Evolutionary conservation across 2,888 invertebrate genomes (phyloP), one percentile per base, ranked within the genome.

Genomic region (Xanthostigma xanthostigma): DNA sequence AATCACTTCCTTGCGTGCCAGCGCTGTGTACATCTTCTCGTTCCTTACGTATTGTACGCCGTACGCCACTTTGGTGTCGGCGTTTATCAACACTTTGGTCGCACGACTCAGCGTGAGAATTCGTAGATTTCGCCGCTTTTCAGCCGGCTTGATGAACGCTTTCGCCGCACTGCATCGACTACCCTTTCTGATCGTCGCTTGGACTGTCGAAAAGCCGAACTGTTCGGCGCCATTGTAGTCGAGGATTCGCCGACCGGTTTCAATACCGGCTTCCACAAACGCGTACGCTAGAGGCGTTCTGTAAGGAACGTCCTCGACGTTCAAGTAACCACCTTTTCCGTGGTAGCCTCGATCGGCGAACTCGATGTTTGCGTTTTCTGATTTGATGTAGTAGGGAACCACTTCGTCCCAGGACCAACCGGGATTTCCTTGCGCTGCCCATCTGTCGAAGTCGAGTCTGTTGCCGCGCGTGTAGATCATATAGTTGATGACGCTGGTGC

Each of bases 391-490:
- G 58, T 80, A 78, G 37, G 74, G 70, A 36, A 78, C 54, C 1
- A 80, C 62, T 9, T 70, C 64, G 1, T 61, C 49, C 57, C 68
- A 74, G 9, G 66, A 74, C 88, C 88, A 88, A 41, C 84, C 86
- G 5, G 70, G 67, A 59, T 84, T 86, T 2, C 86, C 87, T 12
- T 72, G 70, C 0, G 66, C 69, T 0, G 75, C 78, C 78, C 84
- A 84, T 44, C 70, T 62, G 57, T 85, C 76, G 68, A 78, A 85
- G 65, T 84, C 84, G 12, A 60, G 59, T 35, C 71, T 71, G 55
- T 83, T 76, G 9, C 88, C 88, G 46, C 88, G 72, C 9, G 84
- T 79, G 63, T 87, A 86, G 52, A 84, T 75, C 79, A 79, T 79
- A 56, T 73, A 77, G 59, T 80, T 80, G 39, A 80, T 71, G 42